These are phyloP conservation scores for Dallia pectoralis DNA, from an alignment of 2,797 vertebrate genomes.

Conservation along the genomic window DNA sequence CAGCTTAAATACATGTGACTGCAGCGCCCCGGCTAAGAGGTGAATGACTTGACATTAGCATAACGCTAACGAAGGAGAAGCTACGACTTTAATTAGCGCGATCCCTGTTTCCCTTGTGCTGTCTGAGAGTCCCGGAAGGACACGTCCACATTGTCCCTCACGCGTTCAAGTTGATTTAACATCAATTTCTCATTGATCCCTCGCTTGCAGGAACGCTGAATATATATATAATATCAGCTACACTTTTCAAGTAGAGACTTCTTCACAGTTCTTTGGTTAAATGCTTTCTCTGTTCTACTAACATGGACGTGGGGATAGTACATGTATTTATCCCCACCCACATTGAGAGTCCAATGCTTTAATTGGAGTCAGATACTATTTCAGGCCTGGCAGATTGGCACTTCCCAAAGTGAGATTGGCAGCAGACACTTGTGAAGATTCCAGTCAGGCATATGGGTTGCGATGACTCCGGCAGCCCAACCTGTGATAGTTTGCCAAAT, in stretches of 20 bases:
- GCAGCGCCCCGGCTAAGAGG: neutral
- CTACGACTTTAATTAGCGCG: neutral
- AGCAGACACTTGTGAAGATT: neutral
- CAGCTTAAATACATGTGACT: neutral
- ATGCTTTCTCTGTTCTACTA: neutral
- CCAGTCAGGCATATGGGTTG: neutral
- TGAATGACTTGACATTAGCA: neutral
- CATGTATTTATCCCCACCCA: neutral
- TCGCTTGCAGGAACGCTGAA: neutral
- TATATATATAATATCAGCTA: too few relatives aligned
- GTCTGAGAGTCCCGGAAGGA: neutral
- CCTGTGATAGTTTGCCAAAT: neutral
- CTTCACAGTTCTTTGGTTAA: neutral
- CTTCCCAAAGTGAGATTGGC: neutral
- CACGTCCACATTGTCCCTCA: neutral
- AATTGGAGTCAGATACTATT: neutral
- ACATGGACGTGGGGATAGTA: neutral
- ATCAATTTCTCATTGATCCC: neutral
- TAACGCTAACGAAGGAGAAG: neutral
- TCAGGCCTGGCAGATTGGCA: neutral
- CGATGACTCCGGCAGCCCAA: neutral
- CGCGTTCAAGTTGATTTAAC: neutral
- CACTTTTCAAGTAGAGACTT: neutral
- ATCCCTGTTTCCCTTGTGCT: neutral
- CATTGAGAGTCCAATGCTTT: neutral